These are phyloP conservation scores for Drosophila sulfurigaster DNA, from an alignment of 1,140 invertebrate species.

Conservation along the genomic window DNA sequence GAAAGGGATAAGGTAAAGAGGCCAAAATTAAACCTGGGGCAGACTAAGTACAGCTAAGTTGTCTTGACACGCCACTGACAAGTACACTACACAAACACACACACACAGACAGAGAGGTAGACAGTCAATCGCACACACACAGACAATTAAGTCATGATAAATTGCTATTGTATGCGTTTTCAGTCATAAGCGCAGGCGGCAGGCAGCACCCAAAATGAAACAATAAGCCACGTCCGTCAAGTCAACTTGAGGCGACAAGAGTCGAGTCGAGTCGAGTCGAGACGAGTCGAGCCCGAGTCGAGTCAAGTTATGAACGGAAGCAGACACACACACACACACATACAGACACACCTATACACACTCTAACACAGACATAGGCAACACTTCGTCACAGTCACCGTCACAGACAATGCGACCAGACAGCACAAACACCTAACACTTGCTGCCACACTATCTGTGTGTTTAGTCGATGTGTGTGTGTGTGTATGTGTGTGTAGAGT, in stretches of 20 bases:
- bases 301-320: constrained; percentile 68
- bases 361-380: constrained; percentile 14
- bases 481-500: constrained; percentile 25
- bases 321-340: constrained; percentile 39
- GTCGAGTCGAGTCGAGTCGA: constrained; percentile 56
- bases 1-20: constrained; percentile 1
- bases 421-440: constrained; percentile 52
- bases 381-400: constrained; percentile 53
- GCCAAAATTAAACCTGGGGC: constrained; percentile 58
- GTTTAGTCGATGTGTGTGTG: constrained; percentile 5
- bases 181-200: constrained; percentile 70
- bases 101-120: constrained; percentile 17
- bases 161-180: constrained; percentile 81
- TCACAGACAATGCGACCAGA: constrained; percentile 78
- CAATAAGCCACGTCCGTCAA: constrained; percentile 83
- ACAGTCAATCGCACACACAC: constrained; percentile 33
- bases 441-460: constrained; percentile 19
- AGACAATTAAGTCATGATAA: constrained; percentile 80
- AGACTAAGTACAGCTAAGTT: constrained; percentile 70
- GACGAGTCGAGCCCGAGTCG: constrained; percentile 30
- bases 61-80: constrained; percentile 73
- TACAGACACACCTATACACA: constrained; percentile 1
- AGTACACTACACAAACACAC: constrained; percentile 50
- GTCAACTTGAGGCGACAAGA: constrained; percentile 78
- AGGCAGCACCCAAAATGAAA: constrained; percentile 68